Conservation (phyloP, 2,888 invertebrate species). For the Ennomos erosarius region DNA sequence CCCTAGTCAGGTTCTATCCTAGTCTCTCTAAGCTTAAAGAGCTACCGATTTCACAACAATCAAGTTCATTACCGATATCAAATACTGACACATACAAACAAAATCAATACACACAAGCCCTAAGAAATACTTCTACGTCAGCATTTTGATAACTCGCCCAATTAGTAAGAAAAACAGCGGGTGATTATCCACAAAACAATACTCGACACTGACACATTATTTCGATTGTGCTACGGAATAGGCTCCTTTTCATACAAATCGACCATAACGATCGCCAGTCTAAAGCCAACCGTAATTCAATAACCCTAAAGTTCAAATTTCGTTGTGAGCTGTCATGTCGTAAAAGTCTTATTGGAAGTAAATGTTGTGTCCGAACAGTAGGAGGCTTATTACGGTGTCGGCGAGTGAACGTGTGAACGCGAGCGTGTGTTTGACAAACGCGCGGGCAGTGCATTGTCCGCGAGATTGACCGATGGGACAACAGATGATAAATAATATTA, state of each 20-base stretch:
- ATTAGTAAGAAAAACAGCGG: conserved; percentile 80
- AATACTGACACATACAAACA: conserved; percentile 32
- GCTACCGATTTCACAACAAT: no score
- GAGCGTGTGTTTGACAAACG: conserved; percentile 58
- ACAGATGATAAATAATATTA: conserved; percentile 50
- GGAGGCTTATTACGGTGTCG: conserved; percentile 60
- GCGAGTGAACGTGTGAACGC: conserved; percentile 52
- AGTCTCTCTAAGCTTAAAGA: no score
- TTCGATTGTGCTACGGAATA: conserved; percentile 54
- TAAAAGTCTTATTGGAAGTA: conserved; percentile 16
- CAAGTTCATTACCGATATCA: no score
- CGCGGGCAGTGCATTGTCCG: conserved; percentile 44
- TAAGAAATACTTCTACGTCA: conserved; percentile 40
- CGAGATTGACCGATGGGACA: conserved; percentile 56
- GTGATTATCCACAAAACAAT: conserved; percentile 65
- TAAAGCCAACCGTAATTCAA: not conserved
- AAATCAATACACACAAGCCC: conserved; percentile 30
- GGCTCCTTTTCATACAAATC: conserved; percentile 38
- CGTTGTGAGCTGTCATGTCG: not conserved
- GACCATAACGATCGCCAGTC: conserved; percentile 7
- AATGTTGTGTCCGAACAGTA: conserved; percentile 43
- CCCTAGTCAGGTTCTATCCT: no score
- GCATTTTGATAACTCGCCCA: conserved; percentile 75
- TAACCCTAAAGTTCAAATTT: conserved; percentile 16
- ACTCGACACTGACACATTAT: conserved; percentile 71